Evolutionary conservation across 2,888 invertebrate genomes (phyloP).

Genomic region (Chymomyza amoena): DNA sequence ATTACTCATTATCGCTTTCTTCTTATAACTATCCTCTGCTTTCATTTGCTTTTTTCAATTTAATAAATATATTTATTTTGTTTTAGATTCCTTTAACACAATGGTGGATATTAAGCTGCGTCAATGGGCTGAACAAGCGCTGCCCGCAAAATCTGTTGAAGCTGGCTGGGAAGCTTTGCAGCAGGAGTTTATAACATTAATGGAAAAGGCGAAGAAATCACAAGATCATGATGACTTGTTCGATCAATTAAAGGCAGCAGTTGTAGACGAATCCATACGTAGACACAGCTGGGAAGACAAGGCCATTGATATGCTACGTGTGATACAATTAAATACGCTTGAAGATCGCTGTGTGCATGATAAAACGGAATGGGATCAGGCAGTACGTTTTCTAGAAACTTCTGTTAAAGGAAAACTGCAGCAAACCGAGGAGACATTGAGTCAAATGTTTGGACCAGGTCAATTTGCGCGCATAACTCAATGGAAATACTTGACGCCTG

Average conservation of each 20-base stretch:
- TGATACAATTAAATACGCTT: slow-evolving; percentile 95
- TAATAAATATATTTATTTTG: neutral
- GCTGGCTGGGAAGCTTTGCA: slow-evolving; percentile 91
- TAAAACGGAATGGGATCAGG: slow-evolving; percentile 95
- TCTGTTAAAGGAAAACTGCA: slow-evolving; percentile 88
- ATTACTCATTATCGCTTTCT: slow-evolving; percentile 25
- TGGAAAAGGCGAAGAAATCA: slow-evolving; percentile 83
- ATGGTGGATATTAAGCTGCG: slow-evolving; percentile 95
- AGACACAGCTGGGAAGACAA: slow-evolving; percentile 97
- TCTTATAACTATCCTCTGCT: slow-evolving; percentile 18
- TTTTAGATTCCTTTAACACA: slow-evolving; percentile 89
- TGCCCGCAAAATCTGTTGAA: slow-evolving; percentile 92
- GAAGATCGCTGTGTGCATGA: slow-evolving; percentile 93
- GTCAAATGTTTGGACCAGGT: slow-evolving; percentile 91
- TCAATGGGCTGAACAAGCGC: slow-evolving; percentile 95
- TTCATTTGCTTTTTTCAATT: slow-evolving; percentile 22
- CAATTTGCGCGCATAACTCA: slow-evolving; percentile 85
- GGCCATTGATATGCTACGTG: slow-evolving; percentile 91
- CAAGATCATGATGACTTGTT: slow-evolving; percentile 93
- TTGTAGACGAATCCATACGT: slow-evolving; percentile 91
- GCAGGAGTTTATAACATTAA: slow-evolving; percentile 85
- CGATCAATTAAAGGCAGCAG: slow-evolving; percentile 91
- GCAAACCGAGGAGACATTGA: slow-evolving; percentile 84
- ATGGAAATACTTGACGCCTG: slow-evolving; percentile 89
- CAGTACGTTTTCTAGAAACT: slow-evolving; percentile 92